Evolutionary conservation across 2,888 invertebrate genomes (phyloP).

Genomic region (Perizoma flavofasciatum): DNA sequence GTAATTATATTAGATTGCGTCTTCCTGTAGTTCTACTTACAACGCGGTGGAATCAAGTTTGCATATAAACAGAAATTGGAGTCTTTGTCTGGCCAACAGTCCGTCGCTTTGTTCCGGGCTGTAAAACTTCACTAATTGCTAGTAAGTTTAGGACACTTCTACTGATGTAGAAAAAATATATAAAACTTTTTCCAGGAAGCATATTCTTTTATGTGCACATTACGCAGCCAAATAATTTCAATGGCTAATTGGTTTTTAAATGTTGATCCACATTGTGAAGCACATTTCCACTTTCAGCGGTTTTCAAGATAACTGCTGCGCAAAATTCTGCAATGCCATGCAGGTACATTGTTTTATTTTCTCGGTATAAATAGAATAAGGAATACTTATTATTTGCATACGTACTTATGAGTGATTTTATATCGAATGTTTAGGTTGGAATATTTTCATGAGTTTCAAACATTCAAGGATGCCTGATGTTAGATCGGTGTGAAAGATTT

Average conservation of each 20-base stretch:
- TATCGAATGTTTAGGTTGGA: no score
- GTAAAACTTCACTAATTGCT: conserved; percentile 37
- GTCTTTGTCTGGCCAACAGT: conserved; percentile 35
- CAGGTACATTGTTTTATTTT: conserved; percentile 21
- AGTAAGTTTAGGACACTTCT: conserved; percentile 13
- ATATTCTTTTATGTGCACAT: conserved; percentile 5
- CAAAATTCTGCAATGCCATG: conserved; percentile 22
- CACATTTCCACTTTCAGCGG: no score
- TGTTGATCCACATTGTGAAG: not conserved
- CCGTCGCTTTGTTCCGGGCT: conserved; percentile 33
- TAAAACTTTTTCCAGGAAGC: conserved; percentile 8
- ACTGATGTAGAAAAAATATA: conserved; percentile 18
- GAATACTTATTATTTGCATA: conserved; percentile 14
- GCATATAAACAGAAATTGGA: conserved; percentile 47
- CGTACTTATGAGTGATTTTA: not conserved
- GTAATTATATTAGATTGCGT: conserved; percentile 59
- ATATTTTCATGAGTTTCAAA: no score
- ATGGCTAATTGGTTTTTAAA: not conserved
- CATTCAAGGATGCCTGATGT: no score
- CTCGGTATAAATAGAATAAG: conserved; percentile 21
- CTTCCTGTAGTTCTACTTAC: conserved; percentile 43
- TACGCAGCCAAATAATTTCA: no score
- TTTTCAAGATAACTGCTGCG: no score
- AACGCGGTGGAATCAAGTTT: conserved; percentile 43
- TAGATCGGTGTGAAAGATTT: no score